Base-by-base conservation (phyloP, 2,113 vertebrate species). In the Stegostoma tigrinum region DNA sequence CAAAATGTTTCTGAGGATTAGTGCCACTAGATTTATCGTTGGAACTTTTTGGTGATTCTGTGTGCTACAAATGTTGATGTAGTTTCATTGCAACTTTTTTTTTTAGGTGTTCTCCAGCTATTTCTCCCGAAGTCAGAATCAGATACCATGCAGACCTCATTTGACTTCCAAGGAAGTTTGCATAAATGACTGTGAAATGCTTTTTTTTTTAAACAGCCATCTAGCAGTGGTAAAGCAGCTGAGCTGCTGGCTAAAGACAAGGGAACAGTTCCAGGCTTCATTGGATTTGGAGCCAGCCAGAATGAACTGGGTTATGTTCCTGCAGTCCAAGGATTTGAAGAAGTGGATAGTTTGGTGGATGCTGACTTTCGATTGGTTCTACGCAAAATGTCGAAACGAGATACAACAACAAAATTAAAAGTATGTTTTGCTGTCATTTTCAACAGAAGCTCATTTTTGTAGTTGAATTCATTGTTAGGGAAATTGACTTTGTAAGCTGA, bases 331-430 rank as follows among this genome's bases (percentile, higher is more conserved):
- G 99, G 99, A 7, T 98, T 98, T 2, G 99, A 99, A 96, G 99
- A 99, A 96, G 98, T 99, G n/a, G 99, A 99, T 96, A 98, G 96
- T 96, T 98, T 98, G 23, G 99, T 99, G 1, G 99, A 99, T 97
- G 98, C 99, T 38, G 99, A 99, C 96, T 99, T 99, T 96, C 98
- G 99, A 78, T 97, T 99, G 97, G 98, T 99, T 96, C 97, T 99
- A 24, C 97, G 99, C 94, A 99, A 99, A 96, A 97, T 99, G 42
- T 99, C 98, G 1, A 99, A 99, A 97, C 98, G 98, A 96, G 99
- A 99, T 96, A 96, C 98, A 67, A 99, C 98, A 42, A 99, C 99
- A 87, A 98, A 99, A 97, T 96, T 99, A 96, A 99, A 99, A 97
- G 99, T 98, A 97, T 96, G 98, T 96, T 61, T 96, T 95, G 38